Conservation (phyloP, 2,888 invertebrate genomes). For the Ectemnius cavifrons region DNA sequence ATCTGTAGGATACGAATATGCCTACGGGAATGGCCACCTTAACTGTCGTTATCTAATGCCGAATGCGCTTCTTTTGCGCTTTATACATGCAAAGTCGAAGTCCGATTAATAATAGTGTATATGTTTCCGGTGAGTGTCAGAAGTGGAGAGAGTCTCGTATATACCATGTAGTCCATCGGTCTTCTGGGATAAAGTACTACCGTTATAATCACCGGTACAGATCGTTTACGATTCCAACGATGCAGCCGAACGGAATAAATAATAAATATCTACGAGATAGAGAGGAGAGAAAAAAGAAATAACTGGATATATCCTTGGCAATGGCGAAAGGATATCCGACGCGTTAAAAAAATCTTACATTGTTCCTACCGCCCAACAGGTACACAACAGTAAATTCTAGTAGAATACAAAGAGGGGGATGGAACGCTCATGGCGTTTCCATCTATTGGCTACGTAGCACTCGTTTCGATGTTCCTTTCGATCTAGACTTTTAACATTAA, state of each 20-base stretch:
- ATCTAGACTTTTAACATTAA: slow-evolving; percentile 32
- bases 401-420: slow-evolving; percentile 46
- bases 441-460: slow-evolving; percentile 34
- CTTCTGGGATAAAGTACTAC: slow-evolving; percentile 31
- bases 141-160: slow-evolving; percentile 9
- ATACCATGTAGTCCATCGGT: slow-evolving; percentile 35
- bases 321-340: slow-evolving; percentile 24
- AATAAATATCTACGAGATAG: slow-evolving; percentile 60
- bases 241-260: slow-evolving; percentile 56
- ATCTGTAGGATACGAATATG: too few relatives aligned
- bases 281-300: slow-evolving; percentile 33
- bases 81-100: too few relatives aligned
- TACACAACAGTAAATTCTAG: slow-evolving; percentile 57
- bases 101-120: too few relatives aligned
- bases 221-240: slow-evolving; percentile 23
- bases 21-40: neutral
- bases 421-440: slow-evolving; percentile 26
- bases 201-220: slow-evolving; percentile 31
- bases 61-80: slow-evolving; percentile 9
- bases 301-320: slow-evolving; percentile 44
- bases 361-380: slow-evolving; percentile 59
- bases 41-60: neutral
- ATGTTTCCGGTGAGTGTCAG: too few relatives aligned
- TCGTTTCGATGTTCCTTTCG: slow-evolving; percentile 30
- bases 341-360: slow-evolving; percentile 54